A percentile compares a stretch with the other conserved stretches of the same genome.
Conservation (phyloP, 2,797 vertebrate genomes). For the Danio choprae region DNA sequence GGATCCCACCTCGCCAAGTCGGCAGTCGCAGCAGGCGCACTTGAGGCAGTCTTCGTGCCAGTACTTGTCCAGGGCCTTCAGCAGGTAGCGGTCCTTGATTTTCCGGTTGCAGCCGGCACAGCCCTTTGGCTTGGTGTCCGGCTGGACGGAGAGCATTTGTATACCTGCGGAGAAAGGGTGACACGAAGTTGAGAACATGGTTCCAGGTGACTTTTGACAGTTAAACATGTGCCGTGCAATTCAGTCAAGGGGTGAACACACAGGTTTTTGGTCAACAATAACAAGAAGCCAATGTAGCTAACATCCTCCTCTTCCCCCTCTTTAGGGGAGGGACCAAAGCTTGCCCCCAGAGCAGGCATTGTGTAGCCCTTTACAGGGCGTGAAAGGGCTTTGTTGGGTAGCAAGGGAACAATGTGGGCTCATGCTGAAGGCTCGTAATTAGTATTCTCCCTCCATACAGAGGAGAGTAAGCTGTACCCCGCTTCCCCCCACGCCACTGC, state of each 20-base stretch:
- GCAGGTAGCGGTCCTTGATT: slow-evolving; percentile 98
- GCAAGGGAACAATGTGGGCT: slow-evolving; percentile 69
- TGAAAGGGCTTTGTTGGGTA: slow-evolving; percentile 76
- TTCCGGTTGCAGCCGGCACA: slow-evolving; percentile 99
- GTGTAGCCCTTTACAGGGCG: slow-evolving; percentile 75
- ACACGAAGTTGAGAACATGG: slow-evolving; percentile 19
- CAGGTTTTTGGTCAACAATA: slow-evolving; percentile 16
- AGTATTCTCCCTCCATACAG: slow-evolving; percentile 81
- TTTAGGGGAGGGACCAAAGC: slow-evolving; percentile 70
- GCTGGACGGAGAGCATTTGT: slow-evolving; percentile 99
- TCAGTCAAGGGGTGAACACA: slow-evolving; percentile 28
- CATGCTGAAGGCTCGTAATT: slow-evolving; percentile 75
- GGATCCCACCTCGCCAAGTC: slow-evolving; percentile 96
- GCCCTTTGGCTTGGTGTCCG: slow-evolving; percentile 99
- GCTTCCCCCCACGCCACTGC: slow-evolving; percentile 51
- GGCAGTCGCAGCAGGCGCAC: slow-evolving; percentile 97
- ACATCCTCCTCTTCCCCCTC: slow-evolving; percentile 56
- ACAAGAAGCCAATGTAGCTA: slow-evolving; percentile 65
- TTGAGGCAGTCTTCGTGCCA: slow-evolving; percentile 99
- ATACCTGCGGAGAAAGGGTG: slow-evolving; percentile 83
- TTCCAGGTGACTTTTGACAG: slow-evolving; percentile 1
- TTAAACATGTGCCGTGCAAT: slow-evolving; percentile 23
- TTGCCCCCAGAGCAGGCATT: slow-evolving; percentile 74
- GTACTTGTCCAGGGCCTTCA: slow-evolving; percentile 98
- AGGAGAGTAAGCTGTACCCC: slow-evolving; percentile 71